Percentiles rank a stretch among this genome's conserved stretches.
These are phyloP conservation scores for Alosa alosa DNA, from an alignment of 2,113 vertebrate genomes.

Conservation along the genomic window DNA sequence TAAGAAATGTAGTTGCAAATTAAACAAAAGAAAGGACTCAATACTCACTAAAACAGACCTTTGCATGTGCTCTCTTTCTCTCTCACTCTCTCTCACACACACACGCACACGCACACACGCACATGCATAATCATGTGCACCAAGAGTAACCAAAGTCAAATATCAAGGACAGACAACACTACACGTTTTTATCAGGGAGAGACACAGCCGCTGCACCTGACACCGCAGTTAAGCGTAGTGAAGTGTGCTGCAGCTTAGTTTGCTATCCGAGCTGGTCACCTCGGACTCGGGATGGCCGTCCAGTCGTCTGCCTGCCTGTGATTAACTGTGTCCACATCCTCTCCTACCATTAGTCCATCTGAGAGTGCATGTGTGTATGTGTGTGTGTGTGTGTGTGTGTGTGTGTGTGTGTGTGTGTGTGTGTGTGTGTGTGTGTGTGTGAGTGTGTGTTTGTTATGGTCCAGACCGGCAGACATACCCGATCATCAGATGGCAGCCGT, in stretches of 20 bases:
- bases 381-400: slow-evolving; percentile 7
- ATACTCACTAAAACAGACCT: neutral
- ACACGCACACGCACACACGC: neutral
- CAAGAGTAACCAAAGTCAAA: neutral
- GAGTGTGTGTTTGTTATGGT: slow-evolving; percentile 24
- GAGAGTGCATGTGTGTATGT: slow-evolving; percentile 4
- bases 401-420: neutral
- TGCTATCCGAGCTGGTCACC: neutral
- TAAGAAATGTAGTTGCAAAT: neutral
- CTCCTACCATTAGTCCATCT: neutral
- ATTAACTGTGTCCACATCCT: neutral
- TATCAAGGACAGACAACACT: neutral
- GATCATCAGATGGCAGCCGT: slow-evolving; percentile 20
- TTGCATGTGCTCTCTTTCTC: neutral
- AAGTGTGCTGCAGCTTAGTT: neutral
- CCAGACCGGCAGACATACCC: slow-evolving; percentile 25
- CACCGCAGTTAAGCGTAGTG: neutral
- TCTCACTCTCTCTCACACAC: neutral
- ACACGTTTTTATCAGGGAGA: neutral
- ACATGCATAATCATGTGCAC: neutral
- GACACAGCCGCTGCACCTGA: slow-evolving; percentile 22
- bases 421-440: slow-evolving; percentile 16
- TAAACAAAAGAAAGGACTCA: neutral
- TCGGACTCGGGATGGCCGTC: neutral
- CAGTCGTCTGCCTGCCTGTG: neutral